Conservation (phyloP, 2,888 invertebrate genomes). For the Nemotelus nigrinus region DNA sequence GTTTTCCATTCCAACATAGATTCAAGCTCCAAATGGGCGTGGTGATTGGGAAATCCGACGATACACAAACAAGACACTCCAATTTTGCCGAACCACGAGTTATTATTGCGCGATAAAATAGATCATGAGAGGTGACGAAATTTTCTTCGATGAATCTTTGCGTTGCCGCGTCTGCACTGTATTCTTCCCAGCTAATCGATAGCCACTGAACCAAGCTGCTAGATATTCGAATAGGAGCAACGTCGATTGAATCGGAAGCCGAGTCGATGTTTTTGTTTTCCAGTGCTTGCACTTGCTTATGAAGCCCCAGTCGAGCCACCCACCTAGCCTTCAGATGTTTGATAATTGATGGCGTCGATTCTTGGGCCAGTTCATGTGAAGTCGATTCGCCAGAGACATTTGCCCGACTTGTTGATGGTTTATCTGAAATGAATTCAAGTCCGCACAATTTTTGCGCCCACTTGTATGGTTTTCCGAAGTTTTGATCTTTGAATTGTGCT, state of each 20-base stretch:
- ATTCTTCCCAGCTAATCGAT: slow-evolving; percentile 74
- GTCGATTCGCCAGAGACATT: slow-evolving; percentile 51
- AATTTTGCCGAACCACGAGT: slow-evolving; percentile 85
- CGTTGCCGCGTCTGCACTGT: slow-evolving; percentile 54
- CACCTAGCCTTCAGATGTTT: slow-evolving; percentile 78
- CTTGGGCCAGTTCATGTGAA: slow-evolving; percentile 66
- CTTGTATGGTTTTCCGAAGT: slow-evolving; percentile 83
- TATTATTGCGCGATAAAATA: slow-evolving; percentile 81
- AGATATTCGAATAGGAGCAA: slow-evolving; percentile 66
- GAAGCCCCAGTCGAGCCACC: slow-evolving; percentile 77
- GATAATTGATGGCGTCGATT: slow-evolving; percentile 80
- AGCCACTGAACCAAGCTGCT: slow-evolving; percentile 77
- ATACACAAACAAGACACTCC: slow-evolving; percentile 79
- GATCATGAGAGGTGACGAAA: slow-evolving; percentile 71
- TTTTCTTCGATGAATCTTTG: slow-evolving; percentile 68
- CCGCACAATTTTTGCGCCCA: slow-evolving; percentile 95
- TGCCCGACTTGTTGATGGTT: slow-evolving; percentile 54
- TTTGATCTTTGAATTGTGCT: slow-evolving; percentile 64
- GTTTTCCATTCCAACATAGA: slow-evolving; percentile 75
- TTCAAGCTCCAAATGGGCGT: slow-evolving; percentile 82
- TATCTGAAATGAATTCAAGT: slow-evolving; percentile 76
- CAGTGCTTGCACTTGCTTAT: slow-evolving; percentile 77
- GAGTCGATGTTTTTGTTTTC: slow-evolving; percentile 60
- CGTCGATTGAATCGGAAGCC: slow-evolving; percentile 64
- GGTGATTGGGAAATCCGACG: slow-evolving; percentile 83